Base-by-base conservation (phyloP, 2,113 vertebrate species). In the Daubentonia madagascariensis region DNA sequence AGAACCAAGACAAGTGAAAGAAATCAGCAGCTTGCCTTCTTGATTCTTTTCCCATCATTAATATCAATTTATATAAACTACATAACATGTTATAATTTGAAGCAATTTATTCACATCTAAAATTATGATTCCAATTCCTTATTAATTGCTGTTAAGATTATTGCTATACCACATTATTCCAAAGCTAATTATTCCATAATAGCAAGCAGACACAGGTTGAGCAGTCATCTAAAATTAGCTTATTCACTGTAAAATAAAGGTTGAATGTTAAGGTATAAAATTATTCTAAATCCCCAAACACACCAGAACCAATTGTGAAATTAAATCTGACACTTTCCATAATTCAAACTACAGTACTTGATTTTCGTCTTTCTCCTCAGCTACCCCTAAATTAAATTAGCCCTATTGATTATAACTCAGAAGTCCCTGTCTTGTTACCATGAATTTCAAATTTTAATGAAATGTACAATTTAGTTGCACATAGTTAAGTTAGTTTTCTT, bases 211-310 rank as follows among this genome's bases (percentile, higher is more conserved):
- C 43, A 59, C 89, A 98, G 92, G 92, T 97, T 98, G 89, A 92
- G 54, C 76, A 95, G 57, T 96, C 95, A 96, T 83, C 85, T 92
- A 94, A 96, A 97, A 97, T 98, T 97, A 98, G 95, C 94, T 95
- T 94, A 96, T 97, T 97, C 97, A 94, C 48, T 97, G 61, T 94
- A 97, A 98, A 98, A 97, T 97, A 97, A 98, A 98, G 97, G 98
- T 95, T 92, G 97, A 98, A 98, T 84, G 92, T 98, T 98, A 97
- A 97, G 97, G 97, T 98, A 98, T 98, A 97, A 98, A 98, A 98
- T 98, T 98, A 98, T 98, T 98, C 97, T 97, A 98, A 98, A 97
- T 98, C 97, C 96, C 98, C 96, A 96, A 98, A 97, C 97, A 98
- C 97, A 98, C 94, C 97, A 98, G 97, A 98, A 97, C 97, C 97